These are phyloP conservation scores for Takifugu rubripes DNA, from an alignment of 2,797 vertebrate genomes.

Conservation along the genomic window DNA sequence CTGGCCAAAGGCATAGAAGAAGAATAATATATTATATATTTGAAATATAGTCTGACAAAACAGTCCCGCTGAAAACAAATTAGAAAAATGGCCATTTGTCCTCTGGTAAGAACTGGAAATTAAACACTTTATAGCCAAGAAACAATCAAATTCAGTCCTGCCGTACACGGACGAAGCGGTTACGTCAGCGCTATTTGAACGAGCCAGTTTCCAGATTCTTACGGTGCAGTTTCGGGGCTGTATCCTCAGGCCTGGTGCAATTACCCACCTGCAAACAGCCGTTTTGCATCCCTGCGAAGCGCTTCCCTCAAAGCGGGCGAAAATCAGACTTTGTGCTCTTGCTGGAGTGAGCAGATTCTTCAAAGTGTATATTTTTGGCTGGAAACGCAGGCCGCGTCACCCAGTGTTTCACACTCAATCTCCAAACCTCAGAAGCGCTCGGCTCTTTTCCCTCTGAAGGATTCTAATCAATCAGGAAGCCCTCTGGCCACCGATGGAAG, in stretches of 20 bases:
- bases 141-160: slow-evolving; percentile 21
- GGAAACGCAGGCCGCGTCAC: slow-evolving; percentile 39
- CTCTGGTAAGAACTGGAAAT: slow-evolving; percentile 22
- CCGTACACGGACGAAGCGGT: slow-evolving; percentile 30
- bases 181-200: slow-evolving; percentile 53
- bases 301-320: slow-evolving; percentile 45
- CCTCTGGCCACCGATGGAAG: slow-evolving; percentile 44
- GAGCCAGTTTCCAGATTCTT: slow-evolving; percentile 10
- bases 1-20: too few relatives aligned
- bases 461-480: slow-evolving; percentile 65
- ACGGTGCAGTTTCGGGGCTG: slow-evolving; percentile 14
- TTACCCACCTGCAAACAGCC: slow-evolving; percentile 59
- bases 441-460: slow-evolving; percentile 51
- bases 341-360: slow-evolving; percentile 48
- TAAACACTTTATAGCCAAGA: slow-evolving; percentile 6
- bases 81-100: slow-evolving; percentile 10
- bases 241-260: slow-evolving; percentile 26
- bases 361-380: slow-evolving; percentile 44
- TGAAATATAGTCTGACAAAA: neutral
- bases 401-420: slow-evolving; percentile 46
- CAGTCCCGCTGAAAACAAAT: slow-evolving; percentile 9
- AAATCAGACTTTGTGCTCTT: slow-evolving; percentile 52
- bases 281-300: slow-evolving; percentile 40
- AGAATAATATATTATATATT: too few relatives aligned
- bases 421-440: slow-evolving; percentile 42